These are phyloP conservation scores for Rousettus leschenaultii DNA, from an alignment of 2,113 vertebrate species.

Conservation along the genomic window DNA sequence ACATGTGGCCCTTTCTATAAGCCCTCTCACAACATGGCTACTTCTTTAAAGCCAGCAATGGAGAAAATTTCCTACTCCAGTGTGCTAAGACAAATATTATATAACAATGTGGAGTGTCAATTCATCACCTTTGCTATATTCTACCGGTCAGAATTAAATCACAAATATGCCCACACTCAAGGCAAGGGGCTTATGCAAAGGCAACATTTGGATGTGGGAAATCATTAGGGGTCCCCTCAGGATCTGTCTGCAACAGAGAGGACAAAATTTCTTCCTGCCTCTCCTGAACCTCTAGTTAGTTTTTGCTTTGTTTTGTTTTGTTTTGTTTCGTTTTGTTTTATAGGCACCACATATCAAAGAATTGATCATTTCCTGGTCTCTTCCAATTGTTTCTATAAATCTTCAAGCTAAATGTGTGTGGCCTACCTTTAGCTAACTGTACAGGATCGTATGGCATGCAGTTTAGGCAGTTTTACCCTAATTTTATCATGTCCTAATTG, in stretches of 20 bases:
- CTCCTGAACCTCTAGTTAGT: not conserved
- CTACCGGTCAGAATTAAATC: not conserved
- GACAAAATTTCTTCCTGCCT: not conserved
- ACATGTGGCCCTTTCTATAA: not conserved
- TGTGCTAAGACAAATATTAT: not conserved
- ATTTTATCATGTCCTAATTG: not conserved
- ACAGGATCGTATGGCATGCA: not conserved
- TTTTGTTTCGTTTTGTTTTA: not conserved
- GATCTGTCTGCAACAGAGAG: not conserved
- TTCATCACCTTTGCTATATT: not conserved
- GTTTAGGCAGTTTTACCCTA: not conserved
- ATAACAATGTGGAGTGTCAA: not conserved
- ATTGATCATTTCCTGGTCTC: not conserved
- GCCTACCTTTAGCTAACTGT: not conserved
- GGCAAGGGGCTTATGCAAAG: not conserved
- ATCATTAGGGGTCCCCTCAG: not conserved
- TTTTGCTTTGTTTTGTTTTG: not conserved
- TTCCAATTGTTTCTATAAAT: constrained; percentile 14
- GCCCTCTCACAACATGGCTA: not conserved
- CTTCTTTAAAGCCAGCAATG: not conserved
- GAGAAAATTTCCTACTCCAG: not conserved
- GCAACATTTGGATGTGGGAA: not conserved
- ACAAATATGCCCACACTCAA: not conserved
- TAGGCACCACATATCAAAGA: not conserved
- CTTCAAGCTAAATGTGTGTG: not conserved